These are phyloP conservation scores for Escarpia spicata DNA, from an alignment of 2,888 invertebrate genomes.

Conservation along the genomic window DNA sequence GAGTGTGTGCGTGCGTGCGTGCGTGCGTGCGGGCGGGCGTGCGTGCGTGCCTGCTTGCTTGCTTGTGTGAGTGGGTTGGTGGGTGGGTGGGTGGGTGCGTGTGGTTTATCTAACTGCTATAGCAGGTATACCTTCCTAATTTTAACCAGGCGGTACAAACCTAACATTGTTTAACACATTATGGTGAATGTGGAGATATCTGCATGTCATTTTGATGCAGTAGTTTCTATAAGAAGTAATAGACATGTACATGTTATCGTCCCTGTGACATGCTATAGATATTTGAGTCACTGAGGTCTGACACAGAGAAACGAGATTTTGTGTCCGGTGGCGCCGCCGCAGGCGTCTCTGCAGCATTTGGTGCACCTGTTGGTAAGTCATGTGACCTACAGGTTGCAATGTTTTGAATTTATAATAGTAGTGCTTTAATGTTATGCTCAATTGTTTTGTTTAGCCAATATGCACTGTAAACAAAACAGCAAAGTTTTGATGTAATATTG, in stretches of 20 bases:
- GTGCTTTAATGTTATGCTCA: neutral
- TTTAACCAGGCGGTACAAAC: too few relatives aligned
- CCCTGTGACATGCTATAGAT: conserved; percentile 65
- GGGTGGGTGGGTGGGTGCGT: neutral
- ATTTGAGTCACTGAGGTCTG: conserved; percentile 91
- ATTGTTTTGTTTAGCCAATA: neutral
- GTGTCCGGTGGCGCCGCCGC: conserved; percentile 81
- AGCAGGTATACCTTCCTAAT: neutral
- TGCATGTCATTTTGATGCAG: neutral
- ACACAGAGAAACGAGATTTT: conserved; percentile 97
- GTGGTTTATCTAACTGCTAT: neutral
- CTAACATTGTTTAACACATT: neutral
- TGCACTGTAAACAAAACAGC: neutral
- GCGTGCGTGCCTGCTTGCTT: too few relatives aligned
- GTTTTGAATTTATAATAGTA: too few relatives aligned
- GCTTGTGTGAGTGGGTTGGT: neutral
- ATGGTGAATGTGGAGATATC: neutral
- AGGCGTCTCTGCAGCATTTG: conserved; percentile 64
- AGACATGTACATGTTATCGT: neutral
- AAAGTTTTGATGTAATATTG: conserved; percentile 18
- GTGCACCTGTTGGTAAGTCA: conserved; percentile 57
- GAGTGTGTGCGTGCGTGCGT: too few relatives aligned
- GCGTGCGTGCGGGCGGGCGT: too few relatives aligned
- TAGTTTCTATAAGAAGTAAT: neutral
- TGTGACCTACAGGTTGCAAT: neutral